These are phyloP conservation scores for Drosophila miranda DNA, from an alignment of 1,140 invertebrate species.

Conservation along the genomic window DNA sequence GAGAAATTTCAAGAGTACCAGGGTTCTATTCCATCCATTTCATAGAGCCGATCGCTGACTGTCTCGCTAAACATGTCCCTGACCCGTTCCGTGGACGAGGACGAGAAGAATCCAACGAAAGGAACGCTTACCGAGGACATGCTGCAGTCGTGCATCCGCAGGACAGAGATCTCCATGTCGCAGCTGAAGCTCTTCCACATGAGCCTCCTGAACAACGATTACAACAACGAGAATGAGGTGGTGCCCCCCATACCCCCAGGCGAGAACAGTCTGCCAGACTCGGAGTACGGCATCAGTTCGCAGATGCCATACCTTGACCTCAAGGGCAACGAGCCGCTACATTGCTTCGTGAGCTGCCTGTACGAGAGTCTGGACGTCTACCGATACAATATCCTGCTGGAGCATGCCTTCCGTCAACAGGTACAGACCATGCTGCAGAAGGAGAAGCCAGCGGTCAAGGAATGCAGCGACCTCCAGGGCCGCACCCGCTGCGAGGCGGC, in stretches of 20 bases:
- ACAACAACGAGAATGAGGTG: slow-evolving; percentile 48
- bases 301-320: slow-evolving; percentile 53
- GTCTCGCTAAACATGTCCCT: slow-evolving; percentile 70
- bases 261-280: slow-evolving; percentile 49
- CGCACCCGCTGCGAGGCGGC: slow-evolving; percentile 65
- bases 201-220: slow-evolving; percentile 60
- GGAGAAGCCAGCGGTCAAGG: slow-evolving; percentile 55
- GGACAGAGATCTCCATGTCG: slow-evolving; percentile 69
- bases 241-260: slow-evolving; percentile 18
- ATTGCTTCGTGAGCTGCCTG: slow-evolving; percentile 67
- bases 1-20: background rate
- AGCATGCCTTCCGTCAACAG: slow-evolving; percentile 60
- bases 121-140: slow-evolving; percentile 54
- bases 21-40: background rate
- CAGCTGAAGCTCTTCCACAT: slow-evolving; percentile 71
- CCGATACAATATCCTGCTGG: slow-evolving; percentile 61
- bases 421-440: slow-evolving; percentile 49
- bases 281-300: slow-evolving; percentile 37
- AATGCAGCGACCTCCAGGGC: slow-evolving; percentile 58
- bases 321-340: slow-evolving; percentile 61
- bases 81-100: slow-evolving; percentile 49
- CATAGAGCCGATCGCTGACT: slow-evolving; percentile 82
- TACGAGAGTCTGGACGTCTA: slow-evolving; percentile 59
- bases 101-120: slow-evolving; percentile 9
- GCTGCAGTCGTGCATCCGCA: slow-evolving; percentile 60